phyloP scores from a whole-genome alignment of 2,797 vertebrate species.

The Valencia hispanica region DNA sequence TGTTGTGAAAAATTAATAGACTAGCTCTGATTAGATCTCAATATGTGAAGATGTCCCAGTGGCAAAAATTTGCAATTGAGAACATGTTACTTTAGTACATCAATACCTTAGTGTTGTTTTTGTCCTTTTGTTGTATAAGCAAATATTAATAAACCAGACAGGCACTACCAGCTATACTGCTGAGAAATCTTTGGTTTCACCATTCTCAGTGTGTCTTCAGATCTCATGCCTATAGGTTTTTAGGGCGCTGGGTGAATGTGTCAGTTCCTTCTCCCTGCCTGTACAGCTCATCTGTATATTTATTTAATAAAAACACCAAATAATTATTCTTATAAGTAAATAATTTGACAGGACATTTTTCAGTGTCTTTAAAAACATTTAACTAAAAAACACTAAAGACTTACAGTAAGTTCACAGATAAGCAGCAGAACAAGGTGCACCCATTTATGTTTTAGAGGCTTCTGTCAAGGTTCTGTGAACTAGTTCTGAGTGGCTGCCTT shows the following conservation, averaged over 20 bases:
- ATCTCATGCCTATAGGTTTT: background rate
- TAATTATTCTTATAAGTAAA: background rate
- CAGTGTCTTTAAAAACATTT: too few species aligned
- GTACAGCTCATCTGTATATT: background rate
- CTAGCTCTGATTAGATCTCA: background rate
- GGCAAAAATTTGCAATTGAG: background rate
- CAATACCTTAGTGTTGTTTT: too few species aligned
- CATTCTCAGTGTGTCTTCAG: background rate
- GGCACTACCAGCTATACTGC: background rate
- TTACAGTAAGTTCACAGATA: too few species aligned
- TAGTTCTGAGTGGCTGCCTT: background rate
- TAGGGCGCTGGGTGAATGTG: background rate
- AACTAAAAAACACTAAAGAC: too few species aligned
- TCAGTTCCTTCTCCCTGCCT: background rate
- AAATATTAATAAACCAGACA: background rate
- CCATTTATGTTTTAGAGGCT: background rate
- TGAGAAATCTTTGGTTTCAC: background rate
- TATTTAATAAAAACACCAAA: background rate
- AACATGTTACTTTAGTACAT: background rate
- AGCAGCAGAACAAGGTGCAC: background rate
- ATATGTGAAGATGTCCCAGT: background rate
- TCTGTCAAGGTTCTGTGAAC: slow-evolving; percentile 17
- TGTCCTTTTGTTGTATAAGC: background rate
- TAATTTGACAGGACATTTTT: too few species aligned
- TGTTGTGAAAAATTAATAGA: background rate